Conservation (phyloP, 2,113 vertebrate species). For the Sterrhoptilus dennistouni region DNA sequence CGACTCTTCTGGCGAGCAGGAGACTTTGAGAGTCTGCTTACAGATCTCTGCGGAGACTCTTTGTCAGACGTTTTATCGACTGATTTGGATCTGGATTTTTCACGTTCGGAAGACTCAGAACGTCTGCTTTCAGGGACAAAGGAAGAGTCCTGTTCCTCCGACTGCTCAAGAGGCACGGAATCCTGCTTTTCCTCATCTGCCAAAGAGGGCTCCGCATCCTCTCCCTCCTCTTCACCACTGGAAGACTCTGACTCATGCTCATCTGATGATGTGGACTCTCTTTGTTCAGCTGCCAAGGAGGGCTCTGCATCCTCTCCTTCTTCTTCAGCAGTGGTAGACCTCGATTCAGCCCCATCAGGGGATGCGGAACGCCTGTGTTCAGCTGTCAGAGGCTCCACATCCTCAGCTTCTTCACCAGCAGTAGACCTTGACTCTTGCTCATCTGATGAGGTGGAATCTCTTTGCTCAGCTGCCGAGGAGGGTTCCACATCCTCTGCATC, state of each 20-base stretch:
- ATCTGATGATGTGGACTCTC: conserved; percentile 74
- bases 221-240: conserved; percentile 39
- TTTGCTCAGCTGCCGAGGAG: conserved; percentile 67
- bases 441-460: conserved; percentile 74
- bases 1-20: conserved; percentile 75
- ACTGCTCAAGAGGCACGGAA: background rate
- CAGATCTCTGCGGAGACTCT: conserved; percentile 68
- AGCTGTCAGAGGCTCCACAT: conserved; percentile 65
- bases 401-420: conserved; percentile 43
- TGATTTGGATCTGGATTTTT: conserved; percentile 78
- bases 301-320: conserved; percentile 50
- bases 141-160: conserved; percentile 35
- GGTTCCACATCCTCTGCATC: conserved; percentile 38
- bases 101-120: conserved; percentile 71
- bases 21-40: conserved; percentile 73
- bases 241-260: conserved; percentile 55
- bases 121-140: conserved; percentile 5
- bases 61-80: conserved; percentile 51
- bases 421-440: conserved; percentile 58
- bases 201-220: conserved; percentile 44
- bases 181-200: conserved; percentile 71
- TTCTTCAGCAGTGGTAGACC: conserved; percentile 53
- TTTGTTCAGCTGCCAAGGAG: conserved; percentile 69
- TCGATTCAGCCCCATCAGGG: conserved; percentile 61
- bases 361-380: conserved; percentile 71